Conservation (phyloP, 2,888 invertebrate species). For the Aleiodes leptofemur region DNA sequence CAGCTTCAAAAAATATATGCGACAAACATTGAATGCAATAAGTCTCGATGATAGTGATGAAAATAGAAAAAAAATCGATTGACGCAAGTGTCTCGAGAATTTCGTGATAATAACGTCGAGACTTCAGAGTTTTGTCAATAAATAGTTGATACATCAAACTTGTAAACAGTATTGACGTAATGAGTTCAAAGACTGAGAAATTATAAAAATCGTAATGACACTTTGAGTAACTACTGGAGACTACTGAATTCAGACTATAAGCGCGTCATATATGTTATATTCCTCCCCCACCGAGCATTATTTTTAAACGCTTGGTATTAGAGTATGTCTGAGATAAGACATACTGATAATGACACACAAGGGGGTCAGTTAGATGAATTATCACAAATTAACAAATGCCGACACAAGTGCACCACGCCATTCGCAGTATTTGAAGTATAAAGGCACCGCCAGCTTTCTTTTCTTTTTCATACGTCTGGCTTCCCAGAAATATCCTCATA, state of each 20-base stretch:
- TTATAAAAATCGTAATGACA: not conserved
- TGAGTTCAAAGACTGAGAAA: constrained; percentile 33
- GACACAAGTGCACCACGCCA: not conserved
- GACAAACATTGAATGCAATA: constrained; percentile 5
- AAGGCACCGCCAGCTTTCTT: constrained; percentile 10
- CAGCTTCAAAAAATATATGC: constrained; percentile 6
- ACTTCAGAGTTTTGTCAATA: constrained; percentile 45
- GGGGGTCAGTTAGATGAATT: not conserved
- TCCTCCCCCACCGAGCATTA: constrained; percentile 18
- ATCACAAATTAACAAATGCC: not conserved
- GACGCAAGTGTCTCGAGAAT: constrained; percentile 63
- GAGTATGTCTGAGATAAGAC: constrained; percentile 2
- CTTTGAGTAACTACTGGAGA: not conserved
- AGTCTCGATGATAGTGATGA: constrained; percentile 13
- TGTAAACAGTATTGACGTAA: constrained; percentile 7
- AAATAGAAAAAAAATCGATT: constrained; percentile 66
- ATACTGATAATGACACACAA: not conserved
- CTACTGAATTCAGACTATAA: not conserved
- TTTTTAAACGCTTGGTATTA: not conserved
- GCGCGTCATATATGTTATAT: not conserved
- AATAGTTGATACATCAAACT: constrained; percentile 38
- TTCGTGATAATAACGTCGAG: constrained; percentile 58
- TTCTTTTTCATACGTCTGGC: not conserved
- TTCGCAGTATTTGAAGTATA: not conserved
- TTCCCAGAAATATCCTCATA: constrained; percentile 10